Percentiles rank a stretch among this genome's conserved stretches.
Evolutionary conservation across 2,797 vertebrate genomes (phyloP).

Genomic region (Characodon lateralis): DNA sequence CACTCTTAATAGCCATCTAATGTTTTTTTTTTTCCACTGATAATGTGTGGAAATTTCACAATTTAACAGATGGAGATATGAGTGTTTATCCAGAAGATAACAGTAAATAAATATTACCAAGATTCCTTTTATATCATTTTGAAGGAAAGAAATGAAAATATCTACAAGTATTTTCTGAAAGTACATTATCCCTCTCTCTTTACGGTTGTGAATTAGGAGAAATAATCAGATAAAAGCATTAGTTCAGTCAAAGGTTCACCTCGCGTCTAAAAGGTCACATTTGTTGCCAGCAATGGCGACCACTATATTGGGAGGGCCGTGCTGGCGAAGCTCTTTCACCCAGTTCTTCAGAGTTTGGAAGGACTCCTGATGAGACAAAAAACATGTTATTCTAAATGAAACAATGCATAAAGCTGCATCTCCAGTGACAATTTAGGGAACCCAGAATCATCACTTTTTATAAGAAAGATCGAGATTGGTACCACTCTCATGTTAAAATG

Average conservation of each 20-base stretch:
- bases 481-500: neutral
- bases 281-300: conserved; percentile 98
- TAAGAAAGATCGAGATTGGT: neutral
- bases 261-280: conserved; percentile 93
- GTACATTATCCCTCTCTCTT: neutral
- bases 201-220: conserved; percentile 3
- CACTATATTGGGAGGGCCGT: conserved; percentile 96
- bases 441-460: no score
- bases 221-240: neutral
- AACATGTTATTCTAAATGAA: conserved; percentile 5
- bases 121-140: neutral
- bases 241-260: conserved; percentile 74
- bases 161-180: neutral
- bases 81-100: neutral
- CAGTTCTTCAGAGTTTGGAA: conserved; percentile 97
- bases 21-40: neutral
- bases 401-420: neutral
- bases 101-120: neutral
- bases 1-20: conserved; percentile 30
- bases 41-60: conserved; percentile 9
- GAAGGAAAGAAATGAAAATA: neutral
- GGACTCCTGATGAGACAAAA: conserved; percentile 84
- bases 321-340: conserved; percentile 97
- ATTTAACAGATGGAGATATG: conserved; percentile 15
- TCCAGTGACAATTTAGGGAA: neutral